Evolutionary conservation across 2,888 invertebrate genomes (phyloP).

Genomic region (Zygothrica quintamaculata): DNA sequence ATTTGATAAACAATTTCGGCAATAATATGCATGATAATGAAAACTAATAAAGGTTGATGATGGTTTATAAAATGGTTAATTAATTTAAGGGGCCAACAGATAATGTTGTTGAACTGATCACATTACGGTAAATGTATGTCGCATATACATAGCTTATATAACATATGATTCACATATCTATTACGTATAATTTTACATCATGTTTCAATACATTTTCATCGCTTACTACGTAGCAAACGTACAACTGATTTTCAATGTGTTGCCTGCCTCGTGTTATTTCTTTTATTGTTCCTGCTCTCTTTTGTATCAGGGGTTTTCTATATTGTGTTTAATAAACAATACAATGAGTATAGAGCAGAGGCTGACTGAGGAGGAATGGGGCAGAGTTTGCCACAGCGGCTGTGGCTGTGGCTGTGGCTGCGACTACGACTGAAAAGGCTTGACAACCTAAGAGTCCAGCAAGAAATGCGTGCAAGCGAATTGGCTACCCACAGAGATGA

Average conservation of each 20-base stretch:
- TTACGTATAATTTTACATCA: slow-evolving; percentile 31
- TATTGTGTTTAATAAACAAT: slow-evolving; percentile 67
- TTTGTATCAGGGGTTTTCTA: slow-evolving; percentile 58
- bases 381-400: slow-evolving; percentile 15
- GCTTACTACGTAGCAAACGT: neutral
- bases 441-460: slow-evolving; percentile 44
- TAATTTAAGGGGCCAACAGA: neutral
- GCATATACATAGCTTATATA: slow-evolving; percentile 10
- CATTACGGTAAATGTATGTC: neutral
- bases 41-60: too few species aligned
- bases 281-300: slow-evolving; percentile 63
- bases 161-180: slow-evolving; percentile 27
- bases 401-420: slow-evolving; percentile 13
- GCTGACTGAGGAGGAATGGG: slow-evolving; percentile 7
- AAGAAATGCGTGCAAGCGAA: slow-evolving; percentile 63
- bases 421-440: slow-evolving; percentile 16
- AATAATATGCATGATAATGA: too few species aligned
- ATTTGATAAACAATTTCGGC: too few species aligned
- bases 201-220: slow-evolving; percentile 6
- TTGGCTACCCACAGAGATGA: slow-evolving; percentile 52
- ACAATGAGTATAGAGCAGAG: slow-evolving; percentile 38
- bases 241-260: slow-evolving; percentile 51
- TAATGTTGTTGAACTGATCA: neutral
- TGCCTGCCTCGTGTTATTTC: slow-evolving; percentile 40
- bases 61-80: too few species aligned